Percentiles rank a stretch among this genome's conserved stretches.
Conservation (phyloP, 2,888 invertebrate species). For the Apamea anceps region DNA sequence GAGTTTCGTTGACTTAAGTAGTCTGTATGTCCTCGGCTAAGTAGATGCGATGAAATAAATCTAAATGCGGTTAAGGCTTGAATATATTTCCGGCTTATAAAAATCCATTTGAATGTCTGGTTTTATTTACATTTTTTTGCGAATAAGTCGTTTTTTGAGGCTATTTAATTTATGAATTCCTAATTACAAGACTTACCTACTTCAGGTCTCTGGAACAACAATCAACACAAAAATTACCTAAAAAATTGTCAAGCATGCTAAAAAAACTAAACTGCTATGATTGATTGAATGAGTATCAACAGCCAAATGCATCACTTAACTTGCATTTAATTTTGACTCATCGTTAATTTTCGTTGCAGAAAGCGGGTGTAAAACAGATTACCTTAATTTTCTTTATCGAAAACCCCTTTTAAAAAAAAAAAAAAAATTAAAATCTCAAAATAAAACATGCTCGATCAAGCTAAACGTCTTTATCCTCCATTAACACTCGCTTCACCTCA, state of each 20-base stretch:
- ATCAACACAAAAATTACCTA: background rate
- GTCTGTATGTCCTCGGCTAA: conserved; percentile 46
- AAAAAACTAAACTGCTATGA: background rate
- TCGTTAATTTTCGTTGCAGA: no score
- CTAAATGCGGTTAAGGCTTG: conserved; percentile 18
- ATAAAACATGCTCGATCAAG: conserved; percentile 1
- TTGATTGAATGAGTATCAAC: background rate
- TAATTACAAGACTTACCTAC: background rate
- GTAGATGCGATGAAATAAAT: conserved; percentile 43
- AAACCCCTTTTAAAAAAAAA: no score
- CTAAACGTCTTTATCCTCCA: conserved; percentile 32
- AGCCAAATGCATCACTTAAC: no score
- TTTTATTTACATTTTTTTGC: background rate
- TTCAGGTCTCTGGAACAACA: no score
- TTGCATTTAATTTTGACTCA: no score
- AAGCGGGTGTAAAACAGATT: background rate
- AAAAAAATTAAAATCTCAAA: background rate
- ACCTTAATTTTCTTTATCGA: background rate
- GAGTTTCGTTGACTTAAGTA: conserved; percentile 64
- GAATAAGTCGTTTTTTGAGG: background rate
- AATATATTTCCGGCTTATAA: conserved; percentile 20
- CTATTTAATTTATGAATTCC: background rate
- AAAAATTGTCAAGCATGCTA: background rate
- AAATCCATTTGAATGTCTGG: background rate
- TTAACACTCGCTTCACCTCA: conserved; percentile 62